phyloP scores from a whole-genome alignment of 2,888 invertebrate genomes.

The Meliscaeva auricollis region DNA sequence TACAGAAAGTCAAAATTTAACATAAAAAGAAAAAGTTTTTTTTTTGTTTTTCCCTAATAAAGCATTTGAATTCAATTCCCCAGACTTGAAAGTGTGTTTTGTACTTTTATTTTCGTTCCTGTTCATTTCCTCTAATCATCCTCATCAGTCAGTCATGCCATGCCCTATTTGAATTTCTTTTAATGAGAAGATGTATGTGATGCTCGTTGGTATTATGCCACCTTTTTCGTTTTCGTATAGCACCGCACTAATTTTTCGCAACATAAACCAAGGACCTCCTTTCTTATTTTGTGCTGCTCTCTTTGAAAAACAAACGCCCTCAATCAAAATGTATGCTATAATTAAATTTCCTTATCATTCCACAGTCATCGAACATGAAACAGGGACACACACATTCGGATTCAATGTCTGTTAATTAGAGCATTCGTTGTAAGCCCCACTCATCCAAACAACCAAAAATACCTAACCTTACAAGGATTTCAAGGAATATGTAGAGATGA shows the following conservation, averaged over 20 bases:
- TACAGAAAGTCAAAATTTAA: neutral
- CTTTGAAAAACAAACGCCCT: constrained; percentile 11
- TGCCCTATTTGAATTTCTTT: constrained; percentile 6
- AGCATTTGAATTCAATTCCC: constrained; percentile 27
- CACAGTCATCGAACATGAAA: constrained; percentile 38
- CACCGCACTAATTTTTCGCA: constrained; percentile 32
- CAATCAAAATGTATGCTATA: constrained; percentile 40
- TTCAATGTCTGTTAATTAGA: constrained; percentile 62
- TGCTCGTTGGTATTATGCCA: neutral
- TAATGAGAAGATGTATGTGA: constrained; percentile 14
- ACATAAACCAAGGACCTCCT: constrained; percentile 17
- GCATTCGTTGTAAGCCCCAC: neutral
- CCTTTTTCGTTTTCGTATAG: constrained; percentile 6
- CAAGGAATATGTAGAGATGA: neutral
- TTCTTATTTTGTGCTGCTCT: neutral
- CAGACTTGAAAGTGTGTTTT: neutral
- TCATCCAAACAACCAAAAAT: neutral
- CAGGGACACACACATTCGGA: constrained; percentile 24
- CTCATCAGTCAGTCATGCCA: constrained; percentile 16
- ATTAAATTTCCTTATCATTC: constrained; percentile 54
- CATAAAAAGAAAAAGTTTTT: constrained; percentile 12
- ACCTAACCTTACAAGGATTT: constrained; percentile 3
- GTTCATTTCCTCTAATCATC: constrained; percentile 31
- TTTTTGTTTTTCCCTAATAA: constrained; percentile 25
- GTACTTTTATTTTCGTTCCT: neutral